Conservation (phyloP, 1,140 invertebrate genomes). For the Philaenus spumarius region DNA sequence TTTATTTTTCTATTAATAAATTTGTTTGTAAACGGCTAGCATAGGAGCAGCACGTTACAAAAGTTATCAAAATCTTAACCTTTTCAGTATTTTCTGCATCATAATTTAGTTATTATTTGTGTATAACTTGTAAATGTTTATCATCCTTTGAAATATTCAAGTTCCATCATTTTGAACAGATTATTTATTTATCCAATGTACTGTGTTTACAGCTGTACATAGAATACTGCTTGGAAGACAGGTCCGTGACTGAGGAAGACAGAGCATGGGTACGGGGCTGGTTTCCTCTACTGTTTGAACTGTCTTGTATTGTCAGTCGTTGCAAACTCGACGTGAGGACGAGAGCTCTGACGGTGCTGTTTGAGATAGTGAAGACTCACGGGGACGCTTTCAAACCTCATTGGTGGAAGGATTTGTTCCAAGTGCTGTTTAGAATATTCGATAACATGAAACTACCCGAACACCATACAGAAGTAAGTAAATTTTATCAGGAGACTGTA, state of each 20-base stretch:
- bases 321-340: slow-evolving; percentile 86
- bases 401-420: slow-evolving; percentile 99
- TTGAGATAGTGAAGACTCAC: slow-evolving; percentile 98
- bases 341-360: slow-evolving; percentile 83
- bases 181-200: no score
- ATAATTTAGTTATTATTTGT: no score
- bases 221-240: slow-evolving; percentile 73
- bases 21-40: no score
- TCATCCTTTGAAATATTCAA: no score
- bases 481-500: no score
- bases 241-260: slow-evolving; percentile 76
- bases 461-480: slow-evolving; percentile 77
- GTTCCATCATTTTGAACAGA: no score
- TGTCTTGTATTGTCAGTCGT: slow-evolving; percentile 94
- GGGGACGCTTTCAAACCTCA: slow-evolving; percentile 88
- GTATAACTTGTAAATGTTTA: no score
- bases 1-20: no score
- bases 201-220: slow-evolving; percentile 46
- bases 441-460: slow-evolving; percentile 99
- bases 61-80: no score
- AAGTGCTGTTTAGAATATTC: slow-evolving; percentile 97
- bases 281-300: slow-evolving; percentile 97
- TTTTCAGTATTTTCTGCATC: no score
- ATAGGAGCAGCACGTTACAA: no score
- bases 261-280: slow-evolving; percentile 96